Base-by-base conservation (phyloP, 2,888 invertebrate genomes). In the Eubasilissa splendida region DNA sequence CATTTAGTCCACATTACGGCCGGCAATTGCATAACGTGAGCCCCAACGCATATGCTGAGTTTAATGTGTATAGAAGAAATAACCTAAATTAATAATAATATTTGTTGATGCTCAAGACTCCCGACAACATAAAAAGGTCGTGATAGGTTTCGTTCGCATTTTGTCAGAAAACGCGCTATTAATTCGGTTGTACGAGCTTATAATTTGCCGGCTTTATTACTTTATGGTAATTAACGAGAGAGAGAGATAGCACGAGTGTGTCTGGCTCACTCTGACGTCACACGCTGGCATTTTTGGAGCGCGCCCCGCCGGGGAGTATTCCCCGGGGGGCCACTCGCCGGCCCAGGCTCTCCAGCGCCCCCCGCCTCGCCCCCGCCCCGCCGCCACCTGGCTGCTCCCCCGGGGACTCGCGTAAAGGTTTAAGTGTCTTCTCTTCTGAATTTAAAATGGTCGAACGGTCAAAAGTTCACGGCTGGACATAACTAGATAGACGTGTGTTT, bases 361-460 rank as follows among this genome's bases (percentile, higher is more conserved):
- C 63, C 65, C 22, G 22, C 22, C 50, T 58, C 14, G 59, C 60
- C 54, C 80, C 77, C 68, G 11, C 14, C 59, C 70, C 77, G 58
- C 79, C 66, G 68, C 80, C 75, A 60, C 66, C 77, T 71, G 77
- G 77, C n/a, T 42, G 52, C 58, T 33, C 58, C 77, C 68, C 76
- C 54, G 59, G 53, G 80, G 76, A 70, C 76, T 70, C 73, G 71
- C 76, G 76, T 80, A 82, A 82, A 82, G 82, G 82, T 82, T 82
- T 82, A 80, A 82, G 82, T 76, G 79, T 83, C 82, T 80, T 79
- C 83, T 81, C 80, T 81, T 77, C 80, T 80, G 83, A 83, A 83
- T 83, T 83, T 81, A 80, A 83, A 83, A 81, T 80, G 74, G 76
- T 79, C 66, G 66, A 75, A 71, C 81, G 81, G 82, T 77, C 80